These are phyloP conservation scores for Drosophila nigricruria DNA, from an alignment of 2,888 invertebrate species.

Conservation along the genomic window DNA sequence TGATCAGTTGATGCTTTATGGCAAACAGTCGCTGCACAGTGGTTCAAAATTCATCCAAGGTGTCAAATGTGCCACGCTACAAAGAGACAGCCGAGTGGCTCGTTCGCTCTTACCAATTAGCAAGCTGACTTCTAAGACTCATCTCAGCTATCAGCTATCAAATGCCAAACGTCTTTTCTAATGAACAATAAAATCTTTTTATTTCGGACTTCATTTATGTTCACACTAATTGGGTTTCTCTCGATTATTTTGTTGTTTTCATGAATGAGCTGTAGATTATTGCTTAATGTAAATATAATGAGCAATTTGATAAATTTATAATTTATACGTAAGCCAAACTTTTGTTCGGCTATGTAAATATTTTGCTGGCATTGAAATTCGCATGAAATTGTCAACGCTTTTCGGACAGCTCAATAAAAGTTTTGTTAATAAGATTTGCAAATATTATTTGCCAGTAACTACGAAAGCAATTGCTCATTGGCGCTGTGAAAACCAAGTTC, in stretches of 20 bases:
- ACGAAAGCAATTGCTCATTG: conserved; percentile 41
- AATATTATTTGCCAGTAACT: conserved; percentile 56
- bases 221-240: conserved; percentile 48
- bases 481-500: conserved; percentile 54
- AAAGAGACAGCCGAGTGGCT: conserved; percentile 32
- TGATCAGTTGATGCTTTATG: conserved; percentile 57
- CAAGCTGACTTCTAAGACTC: conserved; percentile 27
- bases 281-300: conserved; percentile 45
- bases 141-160: background rate
- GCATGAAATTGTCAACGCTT: conserved; percentile 56
- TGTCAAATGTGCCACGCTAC: conserved; percentile 58
- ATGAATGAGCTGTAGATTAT: conserved; percentile 45
- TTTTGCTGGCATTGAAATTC: conserved; percentile 57
- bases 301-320: conserved; percentile 55
- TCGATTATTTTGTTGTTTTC: conserved; percentile 4
- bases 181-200: conserved; percentile 52
- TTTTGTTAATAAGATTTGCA: conserved; percentile 53
- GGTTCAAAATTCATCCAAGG: conserved; percentile 43
- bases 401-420: conserved; percentile 40
- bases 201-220: conserved; percentile 57
- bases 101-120: conserved; percentile 61
- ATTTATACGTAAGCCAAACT: conserved; percentile 26
- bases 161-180: conserved; percentile 35
- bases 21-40: conserved; percentile 57
- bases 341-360: conserved; percentile 48